phyloP scores from a whole-genome alignment of 1,140 invertebrate species.

The Penaeus japonicus region DNA sequence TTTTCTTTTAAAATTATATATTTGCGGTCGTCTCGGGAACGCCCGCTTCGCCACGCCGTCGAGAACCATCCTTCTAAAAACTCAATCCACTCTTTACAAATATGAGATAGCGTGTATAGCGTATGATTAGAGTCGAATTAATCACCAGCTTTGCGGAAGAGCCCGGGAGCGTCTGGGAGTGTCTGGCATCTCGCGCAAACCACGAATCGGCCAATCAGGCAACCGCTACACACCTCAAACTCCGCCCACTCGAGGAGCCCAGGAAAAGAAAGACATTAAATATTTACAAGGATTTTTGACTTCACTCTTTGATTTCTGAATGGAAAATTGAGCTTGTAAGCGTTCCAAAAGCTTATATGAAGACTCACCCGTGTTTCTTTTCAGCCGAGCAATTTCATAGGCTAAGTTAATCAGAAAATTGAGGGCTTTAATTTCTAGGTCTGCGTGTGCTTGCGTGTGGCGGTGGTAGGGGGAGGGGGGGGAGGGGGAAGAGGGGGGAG shows the following conservation, averaged over 20 bases:
- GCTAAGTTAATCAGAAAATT: constrained; percentile 5
- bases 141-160: not conserved
- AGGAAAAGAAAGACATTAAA: constrained; percentile 58
- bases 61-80: too few relatives aligned
- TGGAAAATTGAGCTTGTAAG: constrained; percentile 54
- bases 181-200: constrained; percentile 46
- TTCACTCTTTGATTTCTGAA: constrained; percentile 52
- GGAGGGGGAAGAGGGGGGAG: not conserved
- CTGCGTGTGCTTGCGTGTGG: constrained; percentile 17
- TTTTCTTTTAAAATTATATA: too few relatives aligned
- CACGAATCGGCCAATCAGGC: constrained; percentile 53
- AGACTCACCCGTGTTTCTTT: constrained; percentile 37
- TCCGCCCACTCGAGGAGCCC: constrained; percentile 41
- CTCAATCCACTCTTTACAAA: not conserved
- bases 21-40: too few relatives aligned
- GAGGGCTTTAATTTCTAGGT: not conserved
- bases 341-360: constrained; percentile 37
- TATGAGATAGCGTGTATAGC: not conserved
- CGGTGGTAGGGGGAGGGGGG: not conserved
- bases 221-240: constrained; percentile 57
- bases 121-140: too few relatives aligned
- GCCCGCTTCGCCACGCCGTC: too few relatives aligned
- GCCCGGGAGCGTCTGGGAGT: not conserved
- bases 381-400: not conserved
- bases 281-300: constrained; percentile 57